Evolutionary conservation across 1,140 invertebrate genomes (phyloP).

Genomic region (Zaprionus davidi): DNA sequence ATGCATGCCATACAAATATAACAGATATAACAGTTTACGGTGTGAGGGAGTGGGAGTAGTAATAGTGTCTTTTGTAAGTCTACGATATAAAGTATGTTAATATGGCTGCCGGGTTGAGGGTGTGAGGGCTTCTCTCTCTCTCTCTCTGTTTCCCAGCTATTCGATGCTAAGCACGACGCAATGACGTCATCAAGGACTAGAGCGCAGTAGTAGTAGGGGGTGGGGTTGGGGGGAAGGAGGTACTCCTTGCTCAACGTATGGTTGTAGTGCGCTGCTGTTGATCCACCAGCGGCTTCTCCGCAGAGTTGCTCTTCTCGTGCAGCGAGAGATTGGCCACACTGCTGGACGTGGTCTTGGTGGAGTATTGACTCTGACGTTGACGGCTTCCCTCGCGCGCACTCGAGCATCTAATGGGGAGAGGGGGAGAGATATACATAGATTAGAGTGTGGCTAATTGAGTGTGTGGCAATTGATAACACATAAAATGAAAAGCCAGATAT

Average conservation of each 20-base stretch:
- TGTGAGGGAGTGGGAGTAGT: background rate
- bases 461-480: constrained; percentile 15
- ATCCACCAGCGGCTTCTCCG: constrained; percentile 67
- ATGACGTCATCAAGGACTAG: constrained; percentile 23
- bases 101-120: constrained; percentile 49
- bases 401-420: constrained; percentile 58
- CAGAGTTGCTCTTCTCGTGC: constrained; percentile 59
- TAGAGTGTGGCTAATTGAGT: constrained; percentile 13
- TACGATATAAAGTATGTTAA: constrained; percentile 28
- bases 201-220: background rate
- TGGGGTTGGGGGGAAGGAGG: background rate
- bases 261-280: constrained; percentile 63
- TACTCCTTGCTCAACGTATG: constrained; percentile 43
- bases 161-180: constrained; percentile 59
- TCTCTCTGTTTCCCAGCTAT: constrained; percentile 46
- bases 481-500: constrained; percentile 11
- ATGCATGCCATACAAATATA: constrained; percentile 49
- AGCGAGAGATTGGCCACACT: constrained; percentile 77
- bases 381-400: constrained; percentile 71
- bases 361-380: constrained; percentile 81
- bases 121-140: background rate
- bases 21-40: constrained; percentile 1
- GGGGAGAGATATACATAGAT: constrained; percentile 33
- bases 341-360: constrained; percentile 79
- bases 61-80: constrained; percentile 44